Percentiles rank a stretch among this genome's conserved stretches.
These are phyloP conservation scores for Coptodon bakossiorum DNA, from an alignment of 2,113 vertebrate genomes.

Conservation along the genomic window DNA sequence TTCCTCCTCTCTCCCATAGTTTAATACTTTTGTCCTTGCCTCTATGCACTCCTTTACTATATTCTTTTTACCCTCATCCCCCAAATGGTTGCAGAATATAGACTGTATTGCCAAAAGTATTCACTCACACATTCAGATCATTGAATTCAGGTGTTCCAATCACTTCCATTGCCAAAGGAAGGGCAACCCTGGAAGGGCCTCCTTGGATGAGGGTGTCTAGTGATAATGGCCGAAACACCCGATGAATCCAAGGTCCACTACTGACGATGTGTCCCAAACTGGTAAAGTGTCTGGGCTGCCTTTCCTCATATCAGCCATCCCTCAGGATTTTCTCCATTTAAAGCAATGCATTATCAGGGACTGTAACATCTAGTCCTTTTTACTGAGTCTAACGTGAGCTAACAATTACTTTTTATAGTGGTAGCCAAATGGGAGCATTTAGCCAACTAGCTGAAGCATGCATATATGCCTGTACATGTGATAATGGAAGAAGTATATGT, in stretches of 20 bases:
- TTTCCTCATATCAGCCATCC: too few relatives aligned
- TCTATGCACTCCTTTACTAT: neutral
- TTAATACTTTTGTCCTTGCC: neutral
- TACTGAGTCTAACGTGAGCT: neutral
- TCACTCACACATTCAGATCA: neutral
- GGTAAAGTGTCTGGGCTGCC: too few relatives aligned
- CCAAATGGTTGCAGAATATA: neutral
- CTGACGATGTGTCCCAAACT: too few relatives aligned
- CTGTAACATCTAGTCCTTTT: too few relatives aligned
- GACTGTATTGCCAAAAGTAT: neutral
- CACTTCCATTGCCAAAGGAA: neutral
- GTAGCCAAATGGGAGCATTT: neutral
- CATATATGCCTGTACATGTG: neutral
- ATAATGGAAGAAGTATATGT: too few relatives aligned
- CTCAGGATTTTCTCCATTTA: too few relatives aligned
- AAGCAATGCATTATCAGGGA: too few relatives aligned
- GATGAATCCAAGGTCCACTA: too few relatives aligned
- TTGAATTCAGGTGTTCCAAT: neutral
- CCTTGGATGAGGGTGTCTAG: too few relatives aligned
- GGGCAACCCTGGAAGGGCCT: too few relatives aligned
- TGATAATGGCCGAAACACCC: too few relatives aligned
- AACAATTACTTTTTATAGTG: neutral
- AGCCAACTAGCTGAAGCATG: neutral
- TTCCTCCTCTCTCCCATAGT: neutral
- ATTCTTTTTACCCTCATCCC: neutral